These are phyloP conservation scores for Nemoura dubitans DNA, from an alignment of 2,888 invertebrate species.

Conservation along the genomic window DNA sequence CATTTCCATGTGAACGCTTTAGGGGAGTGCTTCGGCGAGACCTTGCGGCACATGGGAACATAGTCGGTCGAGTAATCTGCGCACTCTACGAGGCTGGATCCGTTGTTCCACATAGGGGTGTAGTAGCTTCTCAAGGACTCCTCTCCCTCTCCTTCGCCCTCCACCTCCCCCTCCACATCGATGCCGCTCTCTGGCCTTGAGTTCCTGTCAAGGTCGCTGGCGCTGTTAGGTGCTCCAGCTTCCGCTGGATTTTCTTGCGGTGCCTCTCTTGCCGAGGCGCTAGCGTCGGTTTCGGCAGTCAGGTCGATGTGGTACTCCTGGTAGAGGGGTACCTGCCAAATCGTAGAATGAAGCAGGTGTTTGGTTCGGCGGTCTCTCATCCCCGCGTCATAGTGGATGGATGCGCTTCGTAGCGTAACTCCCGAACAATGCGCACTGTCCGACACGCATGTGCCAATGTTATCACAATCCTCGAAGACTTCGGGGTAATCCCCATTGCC, in stretches of 20 bases:
- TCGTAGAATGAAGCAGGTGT: not conserved
- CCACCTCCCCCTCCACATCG: not conserved
- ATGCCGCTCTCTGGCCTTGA: not conserved
- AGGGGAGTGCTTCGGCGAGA: not conserved
- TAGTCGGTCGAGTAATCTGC: not conserved
- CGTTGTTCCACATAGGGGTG: not conserved
- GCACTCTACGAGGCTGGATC: not conserved
- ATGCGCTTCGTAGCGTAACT: not conserved
- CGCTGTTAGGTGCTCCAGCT: not conserved
- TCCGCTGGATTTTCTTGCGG: not conserved
- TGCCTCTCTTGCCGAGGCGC: not conserved
- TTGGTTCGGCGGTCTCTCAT: not conserved
- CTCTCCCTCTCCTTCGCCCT: not conserved
- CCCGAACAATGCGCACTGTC: not conserved
- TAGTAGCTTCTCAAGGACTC: not conserved
- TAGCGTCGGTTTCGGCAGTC: not conserved
- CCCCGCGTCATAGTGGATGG: not conserved
- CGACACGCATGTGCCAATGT: not conserved
- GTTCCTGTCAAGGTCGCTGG: not conserved
- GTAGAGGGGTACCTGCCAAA: not conserved
- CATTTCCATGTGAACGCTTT: not conserved
- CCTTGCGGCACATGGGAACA: not conserved
- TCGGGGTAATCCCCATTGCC: not conserved
- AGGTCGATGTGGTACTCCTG: not conserved
- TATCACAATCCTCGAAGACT: not conserved